Evolutionary conservation across 2,113 vertebrate genomes (phyloP).

Genomic region (Loxodonta africana): DNA sequence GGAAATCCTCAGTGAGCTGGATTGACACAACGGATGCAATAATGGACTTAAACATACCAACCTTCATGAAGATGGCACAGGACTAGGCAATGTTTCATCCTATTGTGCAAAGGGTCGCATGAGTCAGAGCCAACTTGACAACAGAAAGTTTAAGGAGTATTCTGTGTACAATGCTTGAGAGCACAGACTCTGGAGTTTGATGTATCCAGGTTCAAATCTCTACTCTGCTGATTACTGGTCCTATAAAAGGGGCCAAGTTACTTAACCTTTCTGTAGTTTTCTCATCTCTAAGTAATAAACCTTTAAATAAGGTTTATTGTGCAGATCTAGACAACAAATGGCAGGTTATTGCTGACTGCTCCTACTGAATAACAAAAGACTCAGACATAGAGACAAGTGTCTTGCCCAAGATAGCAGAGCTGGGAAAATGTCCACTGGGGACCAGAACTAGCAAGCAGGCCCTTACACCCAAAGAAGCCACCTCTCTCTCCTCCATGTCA

Average conservation of each 20-base stretch:
- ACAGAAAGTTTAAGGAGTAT: background rate
- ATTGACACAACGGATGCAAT: background rate
- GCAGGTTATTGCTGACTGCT: background rate
- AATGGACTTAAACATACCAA: background rate
- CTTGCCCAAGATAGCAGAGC: background rate
- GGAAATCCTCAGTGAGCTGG: background rate
- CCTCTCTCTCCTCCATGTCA: background rate
- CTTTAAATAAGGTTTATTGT: background rate
- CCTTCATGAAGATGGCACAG: background rate
- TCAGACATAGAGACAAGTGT: background rate
- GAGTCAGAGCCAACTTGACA: background rate
- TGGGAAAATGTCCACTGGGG: background rate
- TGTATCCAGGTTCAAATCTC: background rate
- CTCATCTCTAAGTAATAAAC: background rate
- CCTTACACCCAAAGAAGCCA: background rate
- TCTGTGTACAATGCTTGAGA: background rate
- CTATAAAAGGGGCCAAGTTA: background rate
- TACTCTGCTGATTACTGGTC: background rate
- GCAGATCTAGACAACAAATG: background rate
- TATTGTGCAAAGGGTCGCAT: background rate
- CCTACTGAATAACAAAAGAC: background rate
- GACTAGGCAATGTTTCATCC: background rate
- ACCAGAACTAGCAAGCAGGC: too few species aligned
- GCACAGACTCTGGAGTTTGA: background rate
- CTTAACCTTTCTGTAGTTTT: background rate